Evolutionary conservation across 1,140 invertebrate species (phyloP).

Genomic region (Apis dorsata): DNA sequence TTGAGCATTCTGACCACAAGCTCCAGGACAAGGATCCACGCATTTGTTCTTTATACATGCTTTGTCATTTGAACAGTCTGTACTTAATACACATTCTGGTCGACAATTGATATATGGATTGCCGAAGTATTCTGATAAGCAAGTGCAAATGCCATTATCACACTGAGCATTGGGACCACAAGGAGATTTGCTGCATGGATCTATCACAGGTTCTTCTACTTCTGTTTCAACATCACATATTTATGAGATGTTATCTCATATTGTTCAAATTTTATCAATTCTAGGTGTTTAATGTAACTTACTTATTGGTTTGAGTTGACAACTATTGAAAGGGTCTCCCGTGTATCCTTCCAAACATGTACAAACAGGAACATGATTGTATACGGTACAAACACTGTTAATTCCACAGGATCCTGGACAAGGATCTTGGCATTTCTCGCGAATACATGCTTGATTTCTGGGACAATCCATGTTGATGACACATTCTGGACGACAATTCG

Average conservation of each 20-base stretch:
- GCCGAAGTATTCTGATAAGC: slow-evolving; percentile 84
- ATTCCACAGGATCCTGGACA: slow-evolving; percentile 87
- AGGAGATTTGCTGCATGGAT: slow-evolving; percentile 87
- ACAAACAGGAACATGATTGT: slow-evolving; percentile 88
- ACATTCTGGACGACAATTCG: slow-evolving; percentile 86
- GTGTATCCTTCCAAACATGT: slow-evolving; percentile 90
- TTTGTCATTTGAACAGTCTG: slow-evolving; percentile 89
- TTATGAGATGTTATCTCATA: slow-evolving; percentile 58
- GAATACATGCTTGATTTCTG: slow-evolving; percentile 85
- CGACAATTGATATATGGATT: slow-evolving; percentile 82
- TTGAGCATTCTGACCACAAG: slow-evolving; percentile 85
- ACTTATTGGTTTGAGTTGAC: slow-evolving; percentile 64
- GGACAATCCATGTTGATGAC: slow-evolving; percentile 86
- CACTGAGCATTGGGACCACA: slow-evolving; percentile 88
- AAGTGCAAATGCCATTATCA: slow-evolving; percentile 85
- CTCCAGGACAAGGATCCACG: slow-evolving; percentile 87
- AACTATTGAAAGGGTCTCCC: slow-evolving; percentile 87
- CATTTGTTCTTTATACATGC: slow-evolving; percentile 91
- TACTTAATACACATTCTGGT: slow-evolving; percentile 89
- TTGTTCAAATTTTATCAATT: too few species aligned
- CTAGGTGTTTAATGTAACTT: not conserved
- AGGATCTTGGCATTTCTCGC: slow-evolving; percentile 88
- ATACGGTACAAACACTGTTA: slow-evolving; percentile 86
- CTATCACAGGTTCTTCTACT: slow-evolving; percentile 74
- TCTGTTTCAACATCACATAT: slow-evolving; percentile 50